Percentiles rank a stretch among this genome's conserved stretches.
phyloP scores from a whole-genome alignment of 2,797 vertebrate species.

The Protosalanx chinensis region DNA sequence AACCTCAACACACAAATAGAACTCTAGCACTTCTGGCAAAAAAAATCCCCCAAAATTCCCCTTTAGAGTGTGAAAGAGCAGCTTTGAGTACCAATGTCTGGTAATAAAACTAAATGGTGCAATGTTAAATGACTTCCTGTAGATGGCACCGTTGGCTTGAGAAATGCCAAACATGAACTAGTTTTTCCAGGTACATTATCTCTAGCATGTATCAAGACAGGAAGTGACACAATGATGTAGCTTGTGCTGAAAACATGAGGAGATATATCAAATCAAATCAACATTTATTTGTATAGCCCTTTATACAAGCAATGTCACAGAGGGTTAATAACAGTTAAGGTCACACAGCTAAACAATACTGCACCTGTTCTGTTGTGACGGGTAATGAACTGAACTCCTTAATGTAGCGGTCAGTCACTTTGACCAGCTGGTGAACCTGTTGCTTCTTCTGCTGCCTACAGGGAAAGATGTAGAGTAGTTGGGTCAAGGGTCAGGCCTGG shows the following conservation, averaged over 20 bases:
- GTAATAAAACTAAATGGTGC: background rate
- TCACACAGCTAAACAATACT: background rate
- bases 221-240: background rate
- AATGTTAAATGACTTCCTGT: background rate
- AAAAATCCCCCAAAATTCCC: background rate
- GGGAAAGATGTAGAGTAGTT: background rate
- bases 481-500: background rate
- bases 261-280: no score
- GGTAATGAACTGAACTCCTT: constrained; percentile 89
- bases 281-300: no score
- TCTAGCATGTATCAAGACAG: background rate
- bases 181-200: background rate
- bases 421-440: constrained; percentile 89
- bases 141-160: background rate
- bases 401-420: constrained; percentile 90
- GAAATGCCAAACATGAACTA: background rate
- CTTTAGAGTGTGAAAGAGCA: background rate
- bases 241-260: background rate
- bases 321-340: background rate
- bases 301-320: no score
- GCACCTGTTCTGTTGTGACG: constrained; percentile 86
- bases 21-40: background rate
- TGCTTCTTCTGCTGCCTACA: constrained; percentile 91
- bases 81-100: background rate
- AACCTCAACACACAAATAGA: background rate